Evolutionary conservation across 1,140 invertebrate species (phyloP), one percentile per base, ranked within the genome.

Genomic region (Asobara japonica): DNA sequence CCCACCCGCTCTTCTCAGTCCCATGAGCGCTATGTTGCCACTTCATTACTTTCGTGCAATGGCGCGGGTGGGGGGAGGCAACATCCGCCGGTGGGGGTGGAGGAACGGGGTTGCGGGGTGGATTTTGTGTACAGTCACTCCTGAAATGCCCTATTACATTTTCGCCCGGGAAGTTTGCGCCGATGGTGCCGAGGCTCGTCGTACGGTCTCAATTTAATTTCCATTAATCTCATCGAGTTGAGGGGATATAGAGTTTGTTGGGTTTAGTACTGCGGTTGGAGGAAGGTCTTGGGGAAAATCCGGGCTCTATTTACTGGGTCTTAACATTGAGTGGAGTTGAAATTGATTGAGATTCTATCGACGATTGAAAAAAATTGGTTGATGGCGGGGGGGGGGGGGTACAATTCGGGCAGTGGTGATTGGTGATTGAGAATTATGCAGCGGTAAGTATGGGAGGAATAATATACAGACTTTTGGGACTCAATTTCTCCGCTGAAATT

Each of bases 1-100:
- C n/a, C n/a, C n/a, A n/a, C n/a, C n/a, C n/a, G n/a, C 76, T 77
- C 72, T 74, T 79, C 77, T 76, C 79, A 74, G 76, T 76, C 74
- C 78, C 76, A 76, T 77, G 78, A 79, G 80, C 77, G 75, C 75
- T 80, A 79, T 82, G 80, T 82, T 82, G 80, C 80, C 80, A 82
- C 80, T 81, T 82, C 80, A 80, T 82, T 82, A 82, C 80, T 79
- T 79, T 78, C 71, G 75, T 77, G 73, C 71, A 66, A 69, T 51
- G 74, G 69, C 75, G 72, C 71, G 60, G 38, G 36, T 45, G 51
- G 20, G 67, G 56, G 68, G 66, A 38, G 68, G 27, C 36, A 29
- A 25, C 62, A 74, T 61, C 45, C 29, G 60, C 31, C 48, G 51
- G 62, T 68, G 70, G 30, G 33, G 7, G 36, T 29, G 10, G 6